Evolutionary conservation across 2,113 vertebrate species (phyloP), one percentile per base, ranked within the genome.

Genomic region (Phocoena sinus): DNA sequence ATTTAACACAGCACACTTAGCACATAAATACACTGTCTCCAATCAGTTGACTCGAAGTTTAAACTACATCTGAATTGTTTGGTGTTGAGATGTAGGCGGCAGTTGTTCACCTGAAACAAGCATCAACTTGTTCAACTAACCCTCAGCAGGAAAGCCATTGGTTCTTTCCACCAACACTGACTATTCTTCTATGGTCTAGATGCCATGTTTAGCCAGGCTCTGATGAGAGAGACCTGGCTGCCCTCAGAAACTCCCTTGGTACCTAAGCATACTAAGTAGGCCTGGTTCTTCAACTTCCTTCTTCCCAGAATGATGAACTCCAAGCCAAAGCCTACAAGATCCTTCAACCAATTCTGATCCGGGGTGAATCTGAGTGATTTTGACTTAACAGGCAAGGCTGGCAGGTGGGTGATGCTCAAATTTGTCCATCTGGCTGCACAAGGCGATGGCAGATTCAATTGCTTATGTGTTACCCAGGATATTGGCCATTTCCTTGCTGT

Each of bases 41-140:
- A 92, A 67, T 90, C 84, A 62, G 47, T 71, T 95, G 71, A 76
- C 84, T 89, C 50, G 38, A 94, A 86, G 91, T 93, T 95, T 67
- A 81, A 97, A 81, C 80, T 92, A 33, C 38, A 38, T 80, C 73
- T 92, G 74, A 82, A 74, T 84, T 80, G 86, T 91, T 76, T 93
- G 23, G 82, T 95, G 88, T 94, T 82, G 79, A 77, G 79, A 76
- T 93, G 82, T 47, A 15, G 47, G 47, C 94, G 91, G 89, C 73
- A 91, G 73, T 89, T 95, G 93, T 97, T 97, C 93, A 89, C 91
- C 36, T 73, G 47, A 94, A 93, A 97, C 74, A 81, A 94, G 91
- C 89, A 94, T 95, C 80, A 94, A 93, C 91, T 85, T 96, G 97
- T 91, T 96, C 91, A 67, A 33, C 44, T 68, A 88, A 93, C 56